Conservation (phyloP, 1,140 invertebrate species). For the Psilanteris sp. region DNA sequence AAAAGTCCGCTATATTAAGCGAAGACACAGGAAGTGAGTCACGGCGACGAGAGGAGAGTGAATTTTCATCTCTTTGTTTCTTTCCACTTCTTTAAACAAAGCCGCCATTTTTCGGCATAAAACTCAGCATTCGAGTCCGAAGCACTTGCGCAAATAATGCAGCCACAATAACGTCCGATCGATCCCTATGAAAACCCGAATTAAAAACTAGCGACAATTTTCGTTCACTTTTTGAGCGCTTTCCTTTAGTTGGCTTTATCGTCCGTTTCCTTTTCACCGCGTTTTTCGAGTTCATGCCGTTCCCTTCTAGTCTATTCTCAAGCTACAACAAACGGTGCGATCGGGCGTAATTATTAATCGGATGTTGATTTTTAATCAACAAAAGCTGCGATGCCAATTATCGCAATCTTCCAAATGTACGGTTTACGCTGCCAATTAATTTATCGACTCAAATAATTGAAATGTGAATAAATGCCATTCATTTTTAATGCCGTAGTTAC, state of each 20-base stretch:
- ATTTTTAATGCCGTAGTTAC: slow-evolving; percentile 2
- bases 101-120: slow-evolving; percentile 25
- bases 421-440: slow-evolving; percentile 28
- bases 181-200: slow-evolving; percentile 15
- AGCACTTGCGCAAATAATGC: slow-evolving; percentile 25
- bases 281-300: neutral
- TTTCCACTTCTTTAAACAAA: slow-evolving; percentile 41
- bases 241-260: neutral
- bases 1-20: slow-evolving; percentile 57
- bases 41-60: slow-evolving; percentile 12
- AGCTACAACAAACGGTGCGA: slow-evolving; percentile 4
- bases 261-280: neutral
- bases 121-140: neutral
- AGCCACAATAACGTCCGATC: slow-evolving; percentile 8
- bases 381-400: slow-evolving; percentile 34
- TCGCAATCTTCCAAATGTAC: slow-evolving; percentile 6
- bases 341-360: slow-evolving; percentile 18
- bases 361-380: slow-evolving; percentile 36
- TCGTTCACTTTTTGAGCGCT: neutral
- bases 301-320: neutral
- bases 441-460: slow-evolving; percentile 35
- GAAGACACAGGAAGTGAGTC: slow-evolving; percentile 56
- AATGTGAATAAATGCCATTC: slow-evolving; percentile 14
- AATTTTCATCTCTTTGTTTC: slow-evolving; percentile 49
- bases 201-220: slow-evolving; percentile 13